Conservation (phyloP, 2,797 vertebrate species). For the Rhynchotus rufescens region DNA sequence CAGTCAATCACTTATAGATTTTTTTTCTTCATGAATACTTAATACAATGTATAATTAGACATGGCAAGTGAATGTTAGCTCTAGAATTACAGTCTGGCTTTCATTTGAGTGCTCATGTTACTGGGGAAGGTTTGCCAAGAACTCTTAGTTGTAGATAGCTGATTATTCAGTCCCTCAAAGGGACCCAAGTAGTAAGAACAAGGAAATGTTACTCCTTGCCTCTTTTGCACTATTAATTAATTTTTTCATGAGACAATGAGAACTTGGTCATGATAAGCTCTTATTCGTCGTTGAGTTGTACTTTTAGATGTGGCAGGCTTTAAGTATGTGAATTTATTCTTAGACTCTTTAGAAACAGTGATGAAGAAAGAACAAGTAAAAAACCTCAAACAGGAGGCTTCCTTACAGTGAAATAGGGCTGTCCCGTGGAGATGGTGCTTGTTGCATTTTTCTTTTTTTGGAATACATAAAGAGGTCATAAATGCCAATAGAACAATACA, state of each 20-base stretch:
- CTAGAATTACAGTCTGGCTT: conserved; percentile 10
- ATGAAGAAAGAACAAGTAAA: not conserved
- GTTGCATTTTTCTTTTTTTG: not conserved
- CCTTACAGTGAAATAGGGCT: not conserved
- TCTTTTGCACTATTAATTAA: not conserved
- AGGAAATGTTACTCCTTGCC: not conserved
- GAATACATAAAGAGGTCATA: not conserved
- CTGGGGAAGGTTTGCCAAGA: not conserved
- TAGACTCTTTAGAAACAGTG: not conserved
- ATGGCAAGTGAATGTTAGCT: not conserved
- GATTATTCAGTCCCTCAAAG: not conserved
- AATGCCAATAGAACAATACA: not conserved
- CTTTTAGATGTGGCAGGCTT: not conserved
- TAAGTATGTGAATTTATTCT: not conserved
- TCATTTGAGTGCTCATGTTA: not conserved
- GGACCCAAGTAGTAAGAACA: rapidly evolving
- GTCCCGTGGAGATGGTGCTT: not conserved
- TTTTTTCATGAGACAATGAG: not conserved
- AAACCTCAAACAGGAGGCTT: not conserved
- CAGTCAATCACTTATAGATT: not conserved
- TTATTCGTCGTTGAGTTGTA: not conserved
- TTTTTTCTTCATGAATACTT: not conserved
- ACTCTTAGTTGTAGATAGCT: rapidly evolving
- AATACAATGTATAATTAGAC: conserved; percentile 1
- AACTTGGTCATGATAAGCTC: not conserved